Evolutionary conservation across 2,797 vertebrate species (phyloP), one percentile per base, ranked within the genome.

Genomic region (Enoplosus armatus): DNA sequence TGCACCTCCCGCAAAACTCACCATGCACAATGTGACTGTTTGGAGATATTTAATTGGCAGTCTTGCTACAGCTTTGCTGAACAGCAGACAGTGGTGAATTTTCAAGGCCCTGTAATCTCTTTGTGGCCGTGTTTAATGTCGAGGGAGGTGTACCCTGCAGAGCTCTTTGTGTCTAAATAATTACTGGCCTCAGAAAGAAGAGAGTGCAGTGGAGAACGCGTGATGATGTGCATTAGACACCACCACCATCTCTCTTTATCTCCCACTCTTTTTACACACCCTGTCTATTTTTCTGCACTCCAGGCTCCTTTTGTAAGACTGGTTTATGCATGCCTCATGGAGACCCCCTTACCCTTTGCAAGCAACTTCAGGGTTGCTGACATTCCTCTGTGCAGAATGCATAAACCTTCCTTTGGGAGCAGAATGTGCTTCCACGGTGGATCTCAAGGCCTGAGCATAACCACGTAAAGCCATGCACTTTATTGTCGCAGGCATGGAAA

Each of bases 81-180:
- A 7, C 56, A 27, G 61, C 0, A 43, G 22, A 53, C 45, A 41
- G 61, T 43, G 68, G 78, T 69, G 65, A 37, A 18, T 72, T 61
- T 81, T 73, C 41, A 79, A 54, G 43, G 29, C 64, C 47, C 61
- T 76, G 74, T 86, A 66, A 86, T 85, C 76, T 86, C 78, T 85
- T 72, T 56, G 78, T 80, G 74, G 26, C 72, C 20, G 60, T 11
- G 78, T 51, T 75, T 75, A 39, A 85, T 87, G 83, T 86, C 29
- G 10, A 79, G 75, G 75, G 82, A 85, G 74, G 77, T 82, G 81
- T 82, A 66, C 54, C 87, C 83, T 68, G 80, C 85, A 72, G 69
- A 80, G 86, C 76, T 85, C 83, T 87, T 89, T 86, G 88, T 88
- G 87, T 85, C 84, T 92, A 76, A 90, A 91, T 92, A 91, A 93